Conservation (phyloP, 1,140 invertebrate genomes). For the Musca vetustissima region DNA sequence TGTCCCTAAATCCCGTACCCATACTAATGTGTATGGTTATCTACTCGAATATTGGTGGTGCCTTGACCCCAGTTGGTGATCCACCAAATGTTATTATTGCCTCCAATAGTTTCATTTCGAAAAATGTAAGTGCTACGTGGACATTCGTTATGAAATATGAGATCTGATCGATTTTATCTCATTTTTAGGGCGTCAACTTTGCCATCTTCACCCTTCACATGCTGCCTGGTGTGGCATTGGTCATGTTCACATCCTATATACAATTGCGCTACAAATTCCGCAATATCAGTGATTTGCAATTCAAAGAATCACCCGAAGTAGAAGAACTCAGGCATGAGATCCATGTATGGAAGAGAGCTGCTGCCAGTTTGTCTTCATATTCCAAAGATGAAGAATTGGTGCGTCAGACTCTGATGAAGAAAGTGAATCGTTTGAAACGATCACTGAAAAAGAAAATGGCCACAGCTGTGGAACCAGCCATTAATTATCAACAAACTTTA, state of each 20-base stretch:
- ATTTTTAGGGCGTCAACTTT: conserved; percentile 75
- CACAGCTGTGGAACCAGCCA: conserved; percentile 64
- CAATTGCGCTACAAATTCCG: conserved; percentile 75
- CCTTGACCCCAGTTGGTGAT: conserved; percentile 84
- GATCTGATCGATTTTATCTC: neutral
- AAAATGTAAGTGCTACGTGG: conserved; percentile 67
- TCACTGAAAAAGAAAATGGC: conserved; percentile 70
- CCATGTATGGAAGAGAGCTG: conserved; percentile 79
- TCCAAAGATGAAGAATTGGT: conserved; percentile 83
- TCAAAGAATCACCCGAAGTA: conserved; percentile 70
- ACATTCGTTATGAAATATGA: too few species aligned
- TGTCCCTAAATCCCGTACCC: conserved; percentile 84
- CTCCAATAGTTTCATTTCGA: conserved; percentile 69
- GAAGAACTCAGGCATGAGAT: conserved; percentile 82
- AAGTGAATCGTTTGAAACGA: conserved; percentile 69
- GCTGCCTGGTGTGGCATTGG: conserved; percentile 72
- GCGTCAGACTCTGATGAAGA: conserved; percentile 73
- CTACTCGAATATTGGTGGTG: conserved; percentile 86
- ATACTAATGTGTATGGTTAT: conserved; percentile 79
- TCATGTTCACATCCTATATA: conserved; percentile 68
- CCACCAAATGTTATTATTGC: conserved; percentile 90
- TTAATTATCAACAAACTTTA: conserved; percentile 71
- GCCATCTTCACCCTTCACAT: conserved; percentile 79
- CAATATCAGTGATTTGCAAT: conserved; percentile 69
- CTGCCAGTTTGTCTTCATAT: conserved; percentile 76